A percentile compares a stretch with the other conserved stretches of the same genome.
These are phyloP conservation scores for Pomacea maculata DNA, from an alignment of 1,140 invertebrate genomes.

Conservation along the genomic window DNA sequence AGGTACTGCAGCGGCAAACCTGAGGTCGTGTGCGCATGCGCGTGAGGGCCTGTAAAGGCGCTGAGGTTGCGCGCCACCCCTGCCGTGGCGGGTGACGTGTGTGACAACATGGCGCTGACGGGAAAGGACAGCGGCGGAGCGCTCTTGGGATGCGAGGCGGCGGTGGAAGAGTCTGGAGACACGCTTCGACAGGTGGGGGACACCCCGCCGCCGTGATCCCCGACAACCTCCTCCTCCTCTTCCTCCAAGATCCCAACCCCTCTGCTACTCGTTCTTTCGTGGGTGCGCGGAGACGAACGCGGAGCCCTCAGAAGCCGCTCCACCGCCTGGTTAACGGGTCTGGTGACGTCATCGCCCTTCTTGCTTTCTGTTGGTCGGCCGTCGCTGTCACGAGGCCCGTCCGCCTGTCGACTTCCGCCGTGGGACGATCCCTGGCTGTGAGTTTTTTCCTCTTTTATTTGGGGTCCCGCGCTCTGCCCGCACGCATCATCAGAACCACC, in stretches of 20 bases:
- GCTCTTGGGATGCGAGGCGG: not conserved
- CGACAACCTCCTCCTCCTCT: not conserved
- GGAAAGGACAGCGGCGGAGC: constrained; percentile 26
- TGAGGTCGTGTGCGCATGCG: not conserved
- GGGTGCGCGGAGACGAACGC: not conserved
- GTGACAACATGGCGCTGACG: constrained; percentile 30
- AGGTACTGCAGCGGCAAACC: constrained; percentile 19
- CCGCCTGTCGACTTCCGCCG: too few relatives aligned
- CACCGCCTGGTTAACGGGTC: not conserved
- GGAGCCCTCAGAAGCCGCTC: not conserved
- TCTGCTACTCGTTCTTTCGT: not conserved
- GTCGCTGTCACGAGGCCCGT: too few relatives aligned
- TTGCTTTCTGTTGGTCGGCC: not conserved
- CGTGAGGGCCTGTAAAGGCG: not conserved
- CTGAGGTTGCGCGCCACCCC: not conserved
- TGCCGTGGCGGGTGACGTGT: not conserved
- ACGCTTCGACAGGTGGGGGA: constrained; percentile 21
- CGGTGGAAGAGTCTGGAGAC: constrained; percentile 21
- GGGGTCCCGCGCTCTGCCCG: too few relatives aligned
- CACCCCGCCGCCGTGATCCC: constrained; percentile 1
- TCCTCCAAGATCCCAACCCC: not conserved
- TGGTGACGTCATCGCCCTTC: not conserved
- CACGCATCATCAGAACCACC: too few relatives aligned
- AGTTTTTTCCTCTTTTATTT: too few relatives aligned
- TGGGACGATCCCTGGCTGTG: too few relatives aligned